Evolutionary conservation across 2,797 vertebrate species (phyloP).

Genomic region (Macropodus opercularis): DNA sequence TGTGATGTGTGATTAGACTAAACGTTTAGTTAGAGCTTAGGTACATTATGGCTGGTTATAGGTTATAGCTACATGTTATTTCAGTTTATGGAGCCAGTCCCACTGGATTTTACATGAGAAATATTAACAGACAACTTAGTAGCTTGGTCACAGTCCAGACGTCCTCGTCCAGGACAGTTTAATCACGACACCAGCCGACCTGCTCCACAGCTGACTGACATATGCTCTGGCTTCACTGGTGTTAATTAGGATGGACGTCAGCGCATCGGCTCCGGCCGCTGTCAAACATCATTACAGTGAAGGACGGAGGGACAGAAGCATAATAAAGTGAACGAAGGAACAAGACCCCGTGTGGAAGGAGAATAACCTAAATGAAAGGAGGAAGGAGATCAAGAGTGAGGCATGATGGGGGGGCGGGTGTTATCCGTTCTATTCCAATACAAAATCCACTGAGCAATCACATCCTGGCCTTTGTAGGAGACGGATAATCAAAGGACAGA

Average conservation of each 20-base stretch:
- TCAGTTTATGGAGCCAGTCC: too few relatives aligned
- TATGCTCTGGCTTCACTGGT: conserved; percentile 41
- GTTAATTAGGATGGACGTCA: conserved; percentile 55
- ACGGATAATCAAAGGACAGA: too few relatives aligned
- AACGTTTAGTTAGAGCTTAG: too few relatives aligned
- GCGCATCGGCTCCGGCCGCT: conserved; percentile 31
- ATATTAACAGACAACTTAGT: neutral
- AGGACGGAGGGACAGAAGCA: conserved; percentile 15
- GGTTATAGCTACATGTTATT: too few relatives aligned
- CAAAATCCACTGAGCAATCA: conserved; percentile 7
- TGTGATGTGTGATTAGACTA: too few relatives aligned
- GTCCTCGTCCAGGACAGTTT: conserved; percentile 21
- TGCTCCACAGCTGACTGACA: conserved; percentile 47
- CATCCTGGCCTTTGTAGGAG: conserved; percentile 8
- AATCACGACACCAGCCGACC: conserved; percentile 22
- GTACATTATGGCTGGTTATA: too few relatives aligned
- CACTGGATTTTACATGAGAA: neutral
- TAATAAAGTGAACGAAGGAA: neutral
- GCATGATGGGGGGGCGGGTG: neutral
- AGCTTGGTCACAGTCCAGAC: conserved; percentile 10
- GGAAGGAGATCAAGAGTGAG: neutral
- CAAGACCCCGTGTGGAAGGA: neutral
- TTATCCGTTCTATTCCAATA: conserved; percentile 9
- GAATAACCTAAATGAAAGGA: neutral
- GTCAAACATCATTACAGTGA: conserved; percentile 55